A percentile compares a stretch with the other conserved stretches of the same genome.
These are phyloP conservation scores for Heterocephalus glaber DNA, from an alignment of 2,113 vertebrate species.

Conservation along the genomic window DNA sequence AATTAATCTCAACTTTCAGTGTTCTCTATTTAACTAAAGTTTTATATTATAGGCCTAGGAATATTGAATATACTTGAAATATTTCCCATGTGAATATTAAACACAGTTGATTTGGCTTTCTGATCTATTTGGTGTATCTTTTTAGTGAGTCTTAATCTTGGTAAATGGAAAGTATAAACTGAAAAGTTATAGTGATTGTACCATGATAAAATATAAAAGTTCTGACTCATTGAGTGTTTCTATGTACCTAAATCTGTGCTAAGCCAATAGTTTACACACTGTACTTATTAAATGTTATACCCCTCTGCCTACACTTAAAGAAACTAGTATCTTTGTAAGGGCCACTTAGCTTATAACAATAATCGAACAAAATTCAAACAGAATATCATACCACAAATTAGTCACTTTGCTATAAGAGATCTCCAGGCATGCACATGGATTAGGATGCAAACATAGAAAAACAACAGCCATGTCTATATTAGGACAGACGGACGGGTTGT, in stretches of 20 bases:
- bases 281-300: neutral
- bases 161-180: neutral
- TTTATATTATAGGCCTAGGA: neutral
- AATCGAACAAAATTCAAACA: neutral
- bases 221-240: neutral
- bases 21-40: neutral
- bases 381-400: neutral
- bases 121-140: neutral
- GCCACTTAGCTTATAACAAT: conserved; percentile 6
- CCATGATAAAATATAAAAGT: neutral
- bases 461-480: neutral
- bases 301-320: conserved; percentile 23
- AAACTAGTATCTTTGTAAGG: conserved; percentile 1
- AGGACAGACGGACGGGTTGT: neutral
- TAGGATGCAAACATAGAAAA: neutral
- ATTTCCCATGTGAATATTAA: neutral
- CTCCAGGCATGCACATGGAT: too few relatives aligned
- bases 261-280: neutral
- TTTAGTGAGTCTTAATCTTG: neutral
- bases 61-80: neutral
- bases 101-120: conserved; percentile 16
- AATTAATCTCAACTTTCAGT: neutral
- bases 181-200: neutral
- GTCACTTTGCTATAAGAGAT: neutral
- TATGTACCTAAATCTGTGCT: neutral